Base-by-base conservation (phyloP, 2,797 vertebrate genomes). In the Loriculus beryllinus region DNA sequence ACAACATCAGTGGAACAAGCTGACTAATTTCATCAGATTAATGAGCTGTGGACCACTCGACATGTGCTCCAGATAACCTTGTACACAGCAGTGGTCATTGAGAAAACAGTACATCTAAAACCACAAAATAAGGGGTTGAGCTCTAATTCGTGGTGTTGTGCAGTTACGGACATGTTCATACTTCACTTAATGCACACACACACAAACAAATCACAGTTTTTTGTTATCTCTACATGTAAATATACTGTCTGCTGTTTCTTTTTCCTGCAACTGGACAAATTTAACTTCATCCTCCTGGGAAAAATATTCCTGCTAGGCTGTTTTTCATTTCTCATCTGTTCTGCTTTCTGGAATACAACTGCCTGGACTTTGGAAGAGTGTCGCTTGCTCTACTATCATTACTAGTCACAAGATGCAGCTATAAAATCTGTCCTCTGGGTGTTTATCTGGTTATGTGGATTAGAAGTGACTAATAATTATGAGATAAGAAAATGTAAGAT, bases 11-110 rank as follows among this genome's bases (percentile, higher is more conserved):
- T 29, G 37, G 82, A 94, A 91, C 69, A 68, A 9, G 15, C 43
- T 83, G 72, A 92, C 77, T 88, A 90, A 93, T 83, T 60, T 83
- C 2, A 59, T 82, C 74, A 68, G 52, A 90, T 56, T 81, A 95
- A 93, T 87, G 71, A 93, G 82, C 37, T 63, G 72, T 0, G 7
- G 45, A 33, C 19, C 25, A 33, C 28, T 83, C 5, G 3, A 21
- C 11, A 17, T 62, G 52, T 76, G 35, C 48, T 90, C 25, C 47
- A 88, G 67, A 75, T 57, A 93, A 35, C 45, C 39, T 2, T 70
- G 56, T 43, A 54, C 28, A 54, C 29, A 84, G 39, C 71, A 87
- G 56, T 18, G 78, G 37, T 45, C 63, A 47, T 5, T 49, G 54
- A 90, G 35, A 88, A 59, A 65, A 52, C 13, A 82, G 8, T 25